Base-by-base conservation (phyloP, 1,140 invertebrate species). In the Macrobrachium rosenbergii region DNA sequence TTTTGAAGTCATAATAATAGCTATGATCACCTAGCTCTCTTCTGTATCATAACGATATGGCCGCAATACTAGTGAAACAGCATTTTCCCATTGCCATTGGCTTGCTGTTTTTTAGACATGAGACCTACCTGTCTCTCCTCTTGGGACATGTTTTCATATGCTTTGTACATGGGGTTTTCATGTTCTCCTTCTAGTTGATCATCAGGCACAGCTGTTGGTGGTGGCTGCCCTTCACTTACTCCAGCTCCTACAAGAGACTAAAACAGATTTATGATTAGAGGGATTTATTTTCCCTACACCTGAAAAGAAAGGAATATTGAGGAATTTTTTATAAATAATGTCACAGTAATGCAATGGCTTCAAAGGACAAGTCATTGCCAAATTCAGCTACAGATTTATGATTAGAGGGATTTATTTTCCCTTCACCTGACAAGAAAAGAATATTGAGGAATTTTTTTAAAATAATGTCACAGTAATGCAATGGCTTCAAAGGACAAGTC, bases 161-260 rank as follows among this genome's bases (percentile, higher is more conserved):
- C 85, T 45, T 77, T 75, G 63, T 87, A 87, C 69, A 87, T 73
- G n/a, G 85, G 85, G 21, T 87, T 87, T 77, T 87, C 85, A 45
- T 62, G 78, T 23, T 87, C 63, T 52, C 85, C 85, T 63, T 87
- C 85, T 19, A 45, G 64, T 19, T 81, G 78, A 21, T 80, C 59
- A 16, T 43, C 69, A 19, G 52, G 0, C 28, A 52, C 59, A 17
- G 23, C 21, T 43, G 64, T 63, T n/a, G 63, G 58, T 8, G 64
- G 77, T 17, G 63, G 58, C 7, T 23, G 16, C 16, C 76, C 85
- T 64, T 82, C 81, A 64, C 17, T 76, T 21, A 82, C 69, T 10
- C 79, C 79, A 16, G 69, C 85, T n/a, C 69, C 85, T 76, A 79
- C 77, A 21, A 87, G 79, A 58, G 85, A 87, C 85, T 87, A 72